Percentiles rank a stretch among this genome's conserved stretches.
phyloP scores from a whole-genome alignment of 2,113 vertebrate species.

The Syngnathus scovelli region DNA sequence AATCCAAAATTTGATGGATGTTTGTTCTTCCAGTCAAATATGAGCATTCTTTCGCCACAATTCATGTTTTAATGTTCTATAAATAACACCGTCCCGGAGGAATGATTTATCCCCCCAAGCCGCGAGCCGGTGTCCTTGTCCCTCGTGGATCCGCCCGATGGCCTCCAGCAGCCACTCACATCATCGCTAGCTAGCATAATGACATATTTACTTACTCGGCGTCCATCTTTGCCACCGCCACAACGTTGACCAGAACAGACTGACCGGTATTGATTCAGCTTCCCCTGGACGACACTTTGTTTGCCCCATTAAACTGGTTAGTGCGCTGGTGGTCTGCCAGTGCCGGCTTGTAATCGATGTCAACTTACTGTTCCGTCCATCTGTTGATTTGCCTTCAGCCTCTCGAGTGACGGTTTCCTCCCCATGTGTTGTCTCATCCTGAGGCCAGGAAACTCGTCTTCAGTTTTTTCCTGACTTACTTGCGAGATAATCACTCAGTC shows the following conservation, averaged over 20 bases:
- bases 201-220: not conserved
- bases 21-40: not conserved
- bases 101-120: not conserved
- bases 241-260: not conserved
- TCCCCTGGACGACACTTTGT: slow-evolving; percentile 17
- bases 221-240: not conserved
- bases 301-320: slow-evolving; percentile 36
- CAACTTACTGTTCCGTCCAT: slow-evolving; percentile 32
- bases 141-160: not conserved
- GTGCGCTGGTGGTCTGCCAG: slow-evolving; percentile 21
- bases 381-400: slow-evolving; percentile 41
- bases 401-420: slow-evolving; percentile 30
- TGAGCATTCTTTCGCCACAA: too few species aligned
- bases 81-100: not conserved
- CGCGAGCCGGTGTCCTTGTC: not conserved
- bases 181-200: not conserved
- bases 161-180: slow-evolving; percentile 2
- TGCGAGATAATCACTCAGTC: not conserved
- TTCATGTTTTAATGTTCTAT: not conserved
- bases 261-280: slow-evolving; percentile 22
- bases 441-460: slow-evolving; percentile 8
- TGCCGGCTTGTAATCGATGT: slow-evolving; percentile 24
- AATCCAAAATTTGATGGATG: not conserved
- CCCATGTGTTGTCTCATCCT: slow-evolving; percentile 21
- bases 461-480: not conserved